These are phyloP conservation scores for Drosophila nikananu DNA, from an alignment of 1,140 invertebrate genomes.

Conservation along the genomic window DNA sequence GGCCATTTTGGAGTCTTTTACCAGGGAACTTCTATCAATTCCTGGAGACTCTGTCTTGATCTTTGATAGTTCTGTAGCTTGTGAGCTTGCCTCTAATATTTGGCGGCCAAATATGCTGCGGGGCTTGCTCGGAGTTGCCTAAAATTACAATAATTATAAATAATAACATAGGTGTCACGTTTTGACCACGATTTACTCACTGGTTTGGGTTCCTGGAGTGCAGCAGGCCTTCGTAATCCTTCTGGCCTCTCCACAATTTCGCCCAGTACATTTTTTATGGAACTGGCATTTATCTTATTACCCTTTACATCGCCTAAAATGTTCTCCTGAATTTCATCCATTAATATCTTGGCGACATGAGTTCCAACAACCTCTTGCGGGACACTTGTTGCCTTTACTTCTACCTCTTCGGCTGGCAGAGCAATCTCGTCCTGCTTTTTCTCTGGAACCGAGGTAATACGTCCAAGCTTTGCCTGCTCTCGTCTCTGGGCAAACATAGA, in stretches of 20 bases:
- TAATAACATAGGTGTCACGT: not conserved
- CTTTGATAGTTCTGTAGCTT: not conserved
- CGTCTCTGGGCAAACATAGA: slow-evolving; percentile 76
- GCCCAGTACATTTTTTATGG: slow-evolving; percentile 86
- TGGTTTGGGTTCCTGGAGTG: not conserved
- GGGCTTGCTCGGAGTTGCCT: slow-evolving; percentile 22
- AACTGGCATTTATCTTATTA: slow-evolving; percentile 29
- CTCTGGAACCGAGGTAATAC: not conserved
- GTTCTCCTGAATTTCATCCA: slow-evolving; percentile 79
- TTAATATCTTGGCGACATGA: slow-evolving; percentile 31
- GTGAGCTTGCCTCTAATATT: slow-evolving; percentile 6
- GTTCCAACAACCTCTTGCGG: not conserved
- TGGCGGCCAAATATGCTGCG: slow-evolving; percentile 61
- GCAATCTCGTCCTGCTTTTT: not conserved
- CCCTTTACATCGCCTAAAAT: slow-evolving; percentile 68
- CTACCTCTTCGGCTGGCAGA: not conserved
- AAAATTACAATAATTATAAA: not conserved
- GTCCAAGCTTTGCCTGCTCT: slow-evolving; percentile 64
- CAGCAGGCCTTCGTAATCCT: slow-evolving; percentile 1
- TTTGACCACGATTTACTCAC: not conserved
- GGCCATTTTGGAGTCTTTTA: slow-evolving; percentile 86
- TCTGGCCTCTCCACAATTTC: slow-evolving; percentile 87
- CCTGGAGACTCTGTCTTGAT: not conserved
- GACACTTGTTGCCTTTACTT: not conserved
- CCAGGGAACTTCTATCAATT: slow-evolving; percentile 85